phyloP scores from a whole-genome alignment of 2,113 vertebrate species.

The Ammodytes dubius region DNA sequence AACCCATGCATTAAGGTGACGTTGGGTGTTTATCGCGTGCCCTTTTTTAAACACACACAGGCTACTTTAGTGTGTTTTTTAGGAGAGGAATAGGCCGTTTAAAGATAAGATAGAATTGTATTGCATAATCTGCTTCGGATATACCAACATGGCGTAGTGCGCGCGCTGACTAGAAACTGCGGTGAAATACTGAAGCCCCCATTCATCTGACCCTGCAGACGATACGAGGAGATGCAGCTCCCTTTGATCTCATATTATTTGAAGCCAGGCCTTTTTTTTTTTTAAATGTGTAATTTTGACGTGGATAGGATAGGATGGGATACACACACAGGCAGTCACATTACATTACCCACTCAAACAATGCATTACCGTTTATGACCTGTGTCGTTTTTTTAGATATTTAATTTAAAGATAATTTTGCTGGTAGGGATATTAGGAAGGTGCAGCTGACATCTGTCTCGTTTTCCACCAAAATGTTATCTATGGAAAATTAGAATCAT shows the following conservation, averaged over 20 bases:
- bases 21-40: background rate
- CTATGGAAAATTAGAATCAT: no score
- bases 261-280: slow-evolving; percentile 12
- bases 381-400: background rate
- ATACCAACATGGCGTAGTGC: slow-evolving; percentile 83
- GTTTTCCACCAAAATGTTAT: no score
- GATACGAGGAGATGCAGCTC: slow-evolving; percentile 61
- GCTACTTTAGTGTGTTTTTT: slow-evolving; percentile 45
- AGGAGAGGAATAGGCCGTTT: slow-evolving; percentile 60
- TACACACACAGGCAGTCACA: background rate
- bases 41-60: background rate
- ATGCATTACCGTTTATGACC: background rate
- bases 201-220: slow-evolving; percentile 78
- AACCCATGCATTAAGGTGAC: no score
- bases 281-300: slow-evolving; percentile 7
- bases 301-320: no score
- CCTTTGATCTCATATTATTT: slow-evolving; percentile 48
- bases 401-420: background rate
- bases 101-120: slow-evolving; percentile 64
- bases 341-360: background rate
- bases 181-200: slow-evolving; percentile 79
- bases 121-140: slow-evolving; percentile 85
- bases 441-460: background rate
- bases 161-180: slow-evolving; percentile 78
- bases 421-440: background rate